Evolutionary conservation across 2,113 vertebrate genomes (phyloP).

Genomic region (Okapia johnstoni): DNA sequence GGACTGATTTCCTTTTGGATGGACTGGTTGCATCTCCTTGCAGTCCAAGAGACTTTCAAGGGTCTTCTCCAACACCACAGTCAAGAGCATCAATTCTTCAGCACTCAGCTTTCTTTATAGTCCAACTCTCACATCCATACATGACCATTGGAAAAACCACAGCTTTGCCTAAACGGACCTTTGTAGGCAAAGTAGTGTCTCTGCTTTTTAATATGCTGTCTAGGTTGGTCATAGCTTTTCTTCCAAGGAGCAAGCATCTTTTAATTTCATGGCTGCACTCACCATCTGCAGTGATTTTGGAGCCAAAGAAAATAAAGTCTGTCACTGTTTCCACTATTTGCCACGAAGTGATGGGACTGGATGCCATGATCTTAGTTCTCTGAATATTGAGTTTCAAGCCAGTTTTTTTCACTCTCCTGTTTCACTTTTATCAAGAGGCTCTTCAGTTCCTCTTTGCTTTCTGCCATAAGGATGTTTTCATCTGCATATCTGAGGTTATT

Average conservation of each 20-base stretch:
- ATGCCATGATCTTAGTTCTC: background rate
- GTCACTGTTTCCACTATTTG: background rate
- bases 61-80: background rate
- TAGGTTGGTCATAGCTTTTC: background rate
- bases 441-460: background rate
- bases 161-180: background rate
- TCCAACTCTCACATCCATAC: background rate
- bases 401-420: background rate
- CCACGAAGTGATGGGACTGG: background rate
- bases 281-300: background rate
- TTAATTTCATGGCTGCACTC: background rate
- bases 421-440: background rate
- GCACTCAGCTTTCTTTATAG: background rate
- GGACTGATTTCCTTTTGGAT: background rate
- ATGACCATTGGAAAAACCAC: background rate
- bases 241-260: background rate
- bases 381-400: background rate
- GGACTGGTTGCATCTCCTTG: background rate
- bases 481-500: background rate
- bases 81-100: background rate
- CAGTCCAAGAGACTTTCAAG: background rate
- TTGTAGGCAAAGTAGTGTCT: background rate
- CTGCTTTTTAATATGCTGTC: background rate
- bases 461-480: background rate
- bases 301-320: background rate